Conservation (phyloP, 2,113 vertebrate species). For the Manacus vitellinus region DNA sequence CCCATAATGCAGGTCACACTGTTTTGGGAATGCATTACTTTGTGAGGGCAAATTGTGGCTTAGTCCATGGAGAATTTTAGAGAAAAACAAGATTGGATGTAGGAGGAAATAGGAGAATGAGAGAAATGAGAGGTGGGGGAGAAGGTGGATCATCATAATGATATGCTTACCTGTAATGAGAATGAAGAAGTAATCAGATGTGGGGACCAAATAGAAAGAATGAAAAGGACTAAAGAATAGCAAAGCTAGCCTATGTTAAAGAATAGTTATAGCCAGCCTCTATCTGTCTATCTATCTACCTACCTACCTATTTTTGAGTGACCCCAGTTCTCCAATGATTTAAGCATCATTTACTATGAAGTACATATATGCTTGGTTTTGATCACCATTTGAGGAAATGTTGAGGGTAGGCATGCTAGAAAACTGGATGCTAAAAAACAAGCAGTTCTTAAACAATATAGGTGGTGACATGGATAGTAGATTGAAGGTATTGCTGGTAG, state of each 20-base stretch:
- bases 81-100: neutral
- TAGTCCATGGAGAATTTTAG: neutral
- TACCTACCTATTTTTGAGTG: neutral
- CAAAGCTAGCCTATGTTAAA: neutral
- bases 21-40: neutral
- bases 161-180: neutral
- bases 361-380: neutral
- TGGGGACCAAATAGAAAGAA: neutral
- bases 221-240: neutral
- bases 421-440: neutral
- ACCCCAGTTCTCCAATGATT: neutral
- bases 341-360: neutral
- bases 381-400: neutral
- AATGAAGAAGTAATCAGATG: neutral
- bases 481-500: neutral
- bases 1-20: neutral
- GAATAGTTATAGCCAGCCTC: too few species aligned
- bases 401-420: neutral
- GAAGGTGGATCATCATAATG: neutral
- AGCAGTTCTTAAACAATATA: neutral
- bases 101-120: neutral
- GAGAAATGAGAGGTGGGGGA: neutral
- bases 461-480: neutral
- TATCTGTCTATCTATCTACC: neutral
- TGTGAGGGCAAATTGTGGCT: neutral